These are phyloP conservation scores for Cenopis cana DNA, from an alignment of 2,888 invertebrate genomes.

Conservation along the genomic window DNA sequence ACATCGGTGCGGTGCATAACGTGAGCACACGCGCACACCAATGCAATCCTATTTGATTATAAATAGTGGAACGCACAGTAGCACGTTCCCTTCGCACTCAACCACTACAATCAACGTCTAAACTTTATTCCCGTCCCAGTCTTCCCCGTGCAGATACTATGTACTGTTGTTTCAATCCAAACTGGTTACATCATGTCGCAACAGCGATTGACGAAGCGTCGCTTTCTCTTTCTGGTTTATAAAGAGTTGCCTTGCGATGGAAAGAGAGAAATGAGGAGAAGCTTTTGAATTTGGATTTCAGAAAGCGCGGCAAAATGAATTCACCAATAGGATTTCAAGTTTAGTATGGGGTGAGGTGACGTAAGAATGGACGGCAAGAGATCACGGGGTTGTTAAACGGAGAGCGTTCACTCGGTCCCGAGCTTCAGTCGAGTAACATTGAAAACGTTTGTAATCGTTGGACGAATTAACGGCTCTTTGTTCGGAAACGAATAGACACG, in stretches of 20 bases:
- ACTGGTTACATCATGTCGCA: constrained; percentile 78
- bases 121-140: constrained; percentile 64
- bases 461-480: constrained; percentile 78
- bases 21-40: constrained; percentile 77
- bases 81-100: constrained; percentile 83
- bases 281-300: constrained; percentile 62
- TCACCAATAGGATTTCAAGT: constrained; percentile 63
- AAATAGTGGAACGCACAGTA: constrained; percentile 85
- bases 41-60: constrained; percentile 76
- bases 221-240: constrained; percentile 66
- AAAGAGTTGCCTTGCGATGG: constrained; percentile 55
- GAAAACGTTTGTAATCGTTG: constrained; percentile 62
- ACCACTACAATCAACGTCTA: constrained; percentile 78
- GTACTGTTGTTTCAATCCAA: constrained; percentile 64
- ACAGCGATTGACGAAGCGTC: constrained; percentile 59
- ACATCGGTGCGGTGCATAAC: constrained; percentile 76
- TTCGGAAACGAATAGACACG: constrained; percentile 63
- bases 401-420: constrained; percentile 78
- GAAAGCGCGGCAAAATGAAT: constrained; percentile 83
- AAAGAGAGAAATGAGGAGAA: constrained; percentile 60
- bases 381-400: constrained; percentile 79
- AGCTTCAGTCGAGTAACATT: constrained; percentile 71
- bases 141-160: constrained; percentile 49
- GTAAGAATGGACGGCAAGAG: constrained; percentile 71
- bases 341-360: constrained; percentile 83